Evolutionary conservation across 1,140 invertebrate species (phyloP), one percentile per base, ranked within the genome.

Genomic region (Lepidurus arcticus): DNA sequence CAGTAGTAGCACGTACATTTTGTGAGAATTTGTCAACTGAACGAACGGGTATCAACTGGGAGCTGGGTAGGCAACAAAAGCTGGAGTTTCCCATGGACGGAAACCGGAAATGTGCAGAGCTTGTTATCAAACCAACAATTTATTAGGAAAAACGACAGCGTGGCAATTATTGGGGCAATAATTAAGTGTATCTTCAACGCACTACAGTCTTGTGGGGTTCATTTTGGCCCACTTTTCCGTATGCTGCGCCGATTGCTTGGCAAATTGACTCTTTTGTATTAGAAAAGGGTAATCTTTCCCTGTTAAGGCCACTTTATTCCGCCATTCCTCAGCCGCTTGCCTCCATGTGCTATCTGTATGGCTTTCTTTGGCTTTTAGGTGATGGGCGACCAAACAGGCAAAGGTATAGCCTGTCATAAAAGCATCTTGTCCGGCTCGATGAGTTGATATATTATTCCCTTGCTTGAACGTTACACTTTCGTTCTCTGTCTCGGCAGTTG

Each of bases 321-420:
- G 42, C 45, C 44, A 44, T 9, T 78, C 73, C 11, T 42, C 21
- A 7, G 24, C 43, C 3, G 74, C 16, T 16, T 53, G 76, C 24
- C 26, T 11, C 16, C 65, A 53, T 45, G 44, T 47, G 45, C 44
- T 45, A 6, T 45, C 8, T 1, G 53, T 44, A 13, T 43, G 9
- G 44, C n/a, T 24, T 8, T 45, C 73, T 9, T 74, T 74, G 10
- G 26, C 6, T 10, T 24, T 74, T 4, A 34, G 8, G 9, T 21
- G 43, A 13, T 78, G 78, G 7, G 78, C 73, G n/a, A 78, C 75
- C 9, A 74, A 78, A 13, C 26, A 78, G 16, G 73, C 78, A 45
- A 78, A 78, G 26, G 44, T 26, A 34, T 75, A 78, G 26, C 73
- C 78, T n/a, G 78, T 78, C 78, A 78, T 78, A 45, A 78, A 78